A percentile compares a stretch with the other conserved stretches of the same genome.
Conservation (phyloP, 2,888 invertebrate species). For the Phasia obesa region DNA sequence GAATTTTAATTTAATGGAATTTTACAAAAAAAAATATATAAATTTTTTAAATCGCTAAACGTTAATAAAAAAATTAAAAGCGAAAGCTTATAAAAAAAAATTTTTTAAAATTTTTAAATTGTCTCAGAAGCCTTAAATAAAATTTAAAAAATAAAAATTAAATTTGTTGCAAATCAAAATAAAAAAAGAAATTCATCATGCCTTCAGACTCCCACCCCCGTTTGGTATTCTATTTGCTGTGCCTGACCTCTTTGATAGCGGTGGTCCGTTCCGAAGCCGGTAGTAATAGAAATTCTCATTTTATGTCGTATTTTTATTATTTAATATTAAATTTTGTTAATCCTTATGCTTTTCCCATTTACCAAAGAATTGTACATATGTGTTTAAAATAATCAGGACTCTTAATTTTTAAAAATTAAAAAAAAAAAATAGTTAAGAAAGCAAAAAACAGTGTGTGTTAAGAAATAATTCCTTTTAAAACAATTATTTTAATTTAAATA, state of each 20-base stretch:
- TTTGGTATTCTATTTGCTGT: conserved; percentile 78
- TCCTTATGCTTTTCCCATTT: conserved; percentile 79
- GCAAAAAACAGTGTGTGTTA: background rate
- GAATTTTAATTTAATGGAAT: no score
- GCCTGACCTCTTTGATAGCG: conserved; percentile 78
- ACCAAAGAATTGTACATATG: conserved; percentile 78
- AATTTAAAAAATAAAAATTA: conserved; percentile 61
- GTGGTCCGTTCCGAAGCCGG: conserved; percentile 79
- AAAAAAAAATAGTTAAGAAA: conserved; percentile 8
- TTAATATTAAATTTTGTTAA: conserved; percentile 78
- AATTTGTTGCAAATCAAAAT: conserved; percentile 62
- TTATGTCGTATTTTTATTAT: conserved; percentile 80
- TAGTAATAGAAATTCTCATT: conserved; percentile 74
- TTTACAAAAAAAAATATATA: no score
- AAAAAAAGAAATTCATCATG: conserved; percentile 59
- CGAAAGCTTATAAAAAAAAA: conserved; percentile 5
- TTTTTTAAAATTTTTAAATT: conserved; percentile 20
- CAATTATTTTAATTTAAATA: conserved; percentile 51
- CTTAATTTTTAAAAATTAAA: background rate
- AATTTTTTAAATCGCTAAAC: no score
- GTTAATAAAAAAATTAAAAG: no score
- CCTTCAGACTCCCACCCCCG: conserved; percentile 77
- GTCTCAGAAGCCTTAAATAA: conserved; percentile 54
- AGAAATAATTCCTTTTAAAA: background rate
- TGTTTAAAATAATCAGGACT: conserved; percentile 75